phyloP scores from a whole-genome alignment of 2,113 vertebrate species.

The Cheilinus undulatus region DNA sequence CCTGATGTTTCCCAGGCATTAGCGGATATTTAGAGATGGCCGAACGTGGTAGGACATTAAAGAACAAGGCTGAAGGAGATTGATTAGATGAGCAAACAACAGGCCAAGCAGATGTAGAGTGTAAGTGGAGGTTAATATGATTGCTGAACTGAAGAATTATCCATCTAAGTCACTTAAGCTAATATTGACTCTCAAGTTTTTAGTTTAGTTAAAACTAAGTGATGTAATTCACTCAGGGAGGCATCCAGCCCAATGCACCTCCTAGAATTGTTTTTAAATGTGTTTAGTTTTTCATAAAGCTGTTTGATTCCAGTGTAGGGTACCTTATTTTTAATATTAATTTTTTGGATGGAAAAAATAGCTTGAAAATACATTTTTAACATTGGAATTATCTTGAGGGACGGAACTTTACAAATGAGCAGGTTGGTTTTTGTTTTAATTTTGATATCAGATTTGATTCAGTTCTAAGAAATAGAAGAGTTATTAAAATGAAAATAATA shows the following conservation, averaged over 20 bases:
- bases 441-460: too few relatives aligned
- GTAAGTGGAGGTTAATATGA: conserved; percentile 79
- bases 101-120: conserved; percentile 69
- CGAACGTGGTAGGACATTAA: conserved; percentile 78
- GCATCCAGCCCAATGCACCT: conserved; percentile 2
- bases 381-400: not conserved
- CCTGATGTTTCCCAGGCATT: conserved; percentile 80
- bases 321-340: not conserved
- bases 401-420: not conserved
- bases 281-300: conserved; percentile 30
- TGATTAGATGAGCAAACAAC: conserved; percentile 80
- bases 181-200: conserved; percentile 71
- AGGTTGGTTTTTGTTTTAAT: too few relatives aligned
- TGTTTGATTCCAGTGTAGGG: not conserved
- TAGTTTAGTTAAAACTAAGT: conserved; percentile 72
- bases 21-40: conserved; percentile 79
- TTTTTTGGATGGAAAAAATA: too few relatives aligned
- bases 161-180: conserved; percentile 70
- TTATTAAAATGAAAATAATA: conserved; percentile 6
- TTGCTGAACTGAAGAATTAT: conserved; percentile 70
- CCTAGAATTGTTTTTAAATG: conserved; percentile 51
- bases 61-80: conserved; percentile 79
- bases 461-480: not conserved
- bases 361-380: too few relatives aligned
- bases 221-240: conserved; percentile 51